Conservation (phyloP, 2,888 invertebrate species). For the Leuctra nigra region DNA sequence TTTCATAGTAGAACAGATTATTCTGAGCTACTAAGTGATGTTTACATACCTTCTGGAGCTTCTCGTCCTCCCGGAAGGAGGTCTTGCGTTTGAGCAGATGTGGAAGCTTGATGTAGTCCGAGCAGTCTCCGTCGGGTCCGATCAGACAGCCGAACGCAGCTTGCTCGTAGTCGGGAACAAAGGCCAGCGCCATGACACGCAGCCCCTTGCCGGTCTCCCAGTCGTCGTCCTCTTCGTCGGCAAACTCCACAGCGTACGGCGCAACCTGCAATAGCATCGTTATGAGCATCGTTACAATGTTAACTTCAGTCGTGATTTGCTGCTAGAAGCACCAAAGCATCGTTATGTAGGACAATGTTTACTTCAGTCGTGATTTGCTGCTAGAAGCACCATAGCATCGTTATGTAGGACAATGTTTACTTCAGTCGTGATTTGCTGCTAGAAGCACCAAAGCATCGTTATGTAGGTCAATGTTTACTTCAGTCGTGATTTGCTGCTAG, state of each 20-base stretch:
- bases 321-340: too few species aligned
- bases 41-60: slow-evolving; percentile 49
- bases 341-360: too few species aligned
- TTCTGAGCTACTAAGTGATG: not conserved
- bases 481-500: too few species aligned
- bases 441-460: too few species aligned
- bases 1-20: not conserved
- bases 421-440: too few species aligned
- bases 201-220: slow-evolving; percentile 81
- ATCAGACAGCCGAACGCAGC: slow-evolving; percentile 85
- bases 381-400: too few species aligned
- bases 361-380: too few species aligned
- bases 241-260: slow-evolving; percentile 66
- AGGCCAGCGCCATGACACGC: slow-evolving; percentile 82
- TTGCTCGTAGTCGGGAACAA: slow-evolving; percentile 74
- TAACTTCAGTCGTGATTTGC: too few species aligned
- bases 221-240: slow-evolving; percentile 86
- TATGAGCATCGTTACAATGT: not conserved
- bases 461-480: too few species aligned
- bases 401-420: too few species aligned
- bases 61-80: slow-evolving; percentile 60
- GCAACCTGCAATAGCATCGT: too few species aligned
- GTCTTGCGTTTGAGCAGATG: slow-evolving; percentile 78
- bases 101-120: slow-evolving; percentile 82
- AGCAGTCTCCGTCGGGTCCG: slow-evolving; percentile 84